Evolutionary conservation across 2,797 vertebrate genomes (phyloP).

Genomic region (Microctenopoma stevenorrisi): DNA sequence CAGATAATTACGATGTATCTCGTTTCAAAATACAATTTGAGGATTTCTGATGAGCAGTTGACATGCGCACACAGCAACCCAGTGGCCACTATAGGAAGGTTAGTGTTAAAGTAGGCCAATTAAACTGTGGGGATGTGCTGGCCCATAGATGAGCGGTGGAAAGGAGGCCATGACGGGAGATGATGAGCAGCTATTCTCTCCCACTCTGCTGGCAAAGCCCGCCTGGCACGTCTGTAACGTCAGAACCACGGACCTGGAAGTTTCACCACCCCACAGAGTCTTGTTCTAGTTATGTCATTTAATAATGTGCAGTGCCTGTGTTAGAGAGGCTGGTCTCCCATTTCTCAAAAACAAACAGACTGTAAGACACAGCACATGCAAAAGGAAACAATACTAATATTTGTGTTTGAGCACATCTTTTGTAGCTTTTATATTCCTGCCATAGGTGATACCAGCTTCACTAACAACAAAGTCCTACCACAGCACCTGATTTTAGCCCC

Average conservation of each 20-base stretch:
- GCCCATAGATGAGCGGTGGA: constrained; percentile 66
- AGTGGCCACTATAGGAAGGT: constrained; percentile 61
- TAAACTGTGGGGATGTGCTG: constrained; percentile 72
- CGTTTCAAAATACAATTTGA: constrained; percentile 29
- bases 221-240: constrained; percentile 61
- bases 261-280: constrained; percentile 59
- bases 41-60: constrained; percentile 28
- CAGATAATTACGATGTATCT: constrained; percentile 12
- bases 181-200: constrained; percentile 75
- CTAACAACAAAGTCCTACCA: background rate
- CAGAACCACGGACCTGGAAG: constrained; percentile 58
- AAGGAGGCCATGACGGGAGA: constrained; percentile 78
- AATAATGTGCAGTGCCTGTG: constrained; percentile 51
- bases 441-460: background rate
- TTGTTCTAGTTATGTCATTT: constrained; percentile 73
- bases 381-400: constrained; percentile 33
- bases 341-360: constrained; percentile 20
- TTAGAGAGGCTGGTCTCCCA: constrained; percentile 19
- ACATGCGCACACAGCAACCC: constrained; percentile 44
- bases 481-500: background rate
- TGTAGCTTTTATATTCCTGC: constrained; percentile 9
- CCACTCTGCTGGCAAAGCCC: constrained; percentile 55
- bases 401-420: constrained; percentile 5
- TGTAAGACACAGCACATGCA: background rate
- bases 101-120: constrained; percentile 82